These are phyloP conservation scores for Baryphthengus martii DNA, from an alignment of 2,113 vertebrate species.

Conservation along the genomic window DNA sequence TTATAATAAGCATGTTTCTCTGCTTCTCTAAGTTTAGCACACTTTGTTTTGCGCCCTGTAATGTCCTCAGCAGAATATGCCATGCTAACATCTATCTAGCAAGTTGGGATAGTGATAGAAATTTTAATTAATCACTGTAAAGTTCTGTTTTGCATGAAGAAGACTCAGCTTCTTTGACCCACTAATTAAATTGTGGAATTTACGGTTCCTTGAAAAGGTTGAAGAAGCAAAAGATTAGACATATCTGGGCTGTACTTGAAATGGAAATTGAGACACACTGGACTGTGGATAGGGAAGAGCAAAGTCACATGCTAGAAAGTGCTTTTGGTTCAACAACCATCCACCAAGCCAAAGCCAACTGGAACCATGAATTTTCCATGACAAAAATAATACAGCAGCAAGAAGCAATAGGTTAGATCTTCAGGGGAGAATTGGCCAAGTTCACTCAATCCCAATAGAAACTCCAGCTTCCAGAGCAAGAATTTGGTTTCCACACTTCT, in stretches of 20 bases:
- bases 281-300: not conserved
- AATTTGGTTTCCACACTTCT: not conserved
- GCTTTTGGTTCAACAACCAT: not conserved
- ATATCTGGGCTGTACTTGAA: conserved; percentile 57
- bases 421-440: not conserved
- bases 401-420: not conserved
- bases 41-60: not conserved
- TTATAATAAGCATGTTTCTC: conserved; percentile 1
- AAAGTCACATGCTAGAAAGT: not conserved
- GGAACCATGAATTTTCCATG: not conserved
- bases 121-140: conserved; percentile 66
- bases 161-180: conserved; percentile 48
- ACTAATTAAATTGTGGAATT: conserved; percentile 70
- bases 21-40: not conserved
- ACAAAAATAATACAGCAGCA: not conserved
- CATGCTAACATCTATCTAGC: not conserved
- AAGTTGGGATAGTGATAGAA: conserved; percentile 25
- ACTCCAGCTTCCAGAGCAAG: not conserved
- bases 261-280: conserved; percentile 45
- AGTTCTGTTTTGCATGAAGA: conserved; percentile 48
- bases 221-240: conserved; percentile 56
- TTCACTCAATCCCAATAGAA: not conserved
- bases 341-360: not conserved
- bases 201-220: conserved; percentile 57
- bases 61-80: conserved; percentile 22